A percentile compares a stretch with the other conserved stretches of the same genome.
Evolutionary conservation across 2,113 vertebrate species (phyloP).

Genomic region (Clarias magur): DNA sequence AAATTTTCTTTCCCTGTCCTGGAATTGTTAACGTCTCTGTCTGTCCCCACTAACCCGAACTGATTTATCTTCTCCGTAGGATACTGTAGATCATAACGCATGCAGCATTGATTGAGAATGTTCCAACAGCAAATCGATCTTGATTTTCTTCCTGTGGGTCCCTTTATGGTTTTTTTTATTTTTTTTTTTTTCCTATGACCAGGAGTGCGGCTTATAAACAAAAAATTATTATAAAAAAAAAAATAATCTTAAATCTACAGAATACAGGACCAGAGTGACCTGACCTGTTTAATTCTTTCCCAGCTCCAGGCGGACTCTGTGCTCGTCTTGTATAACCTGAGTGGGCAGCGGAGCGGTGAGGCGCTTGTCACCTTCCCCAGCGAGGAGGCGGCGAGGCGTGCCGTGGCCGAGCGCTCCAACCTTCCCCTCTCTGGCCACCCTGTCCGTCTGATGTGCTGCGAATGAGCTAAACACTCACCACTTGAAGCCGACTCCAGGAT

Average conservation of each 20-base stretch:
- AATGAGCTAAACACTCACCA: constrained; percentile 61
- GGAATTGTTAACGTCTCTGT: constrained; percentile 10
- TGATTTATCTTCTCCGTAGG: background rate
- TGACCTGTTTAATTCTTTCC: background rate
- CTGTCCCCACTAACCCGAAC: background rate
- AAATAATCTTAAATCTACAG: background rate
- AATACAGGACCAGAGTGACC: background rate
- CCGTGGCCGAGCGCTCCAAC: constrained; percentile 79
- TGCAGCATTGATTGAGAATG: background rate
- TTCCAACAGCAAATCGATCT: background rate
- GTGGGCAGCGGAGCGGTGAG: constrained; percentile 87
- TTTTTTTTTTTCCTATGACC: background rate
- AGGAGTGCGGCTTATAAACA: background rate
- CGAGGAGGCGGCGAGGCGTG: constrained; percentile 79
- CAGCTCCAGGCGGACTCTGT: constrained; percentile 85
- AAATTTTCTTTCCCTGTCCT: background rate
- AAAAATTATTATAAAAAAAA: no score
- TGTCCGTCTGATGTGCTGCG: constrained; percentile 77
- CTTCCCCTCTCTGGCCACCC: constrained; percentile 75
- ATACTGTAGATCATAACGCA: background rate
- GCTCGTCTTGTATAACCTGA: constrained; percentile 85
- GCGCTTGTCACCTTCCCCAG: constrained; percentile 86
- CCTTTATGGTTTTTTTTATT: background rate
- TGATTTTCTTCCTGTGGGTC: background rate
- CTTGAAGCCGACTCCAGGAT: constrained; percentile 20